A percentile compares a stretch with the other conserved stretches of the same genome.
Evolutionary conservation across 2,888 invertebrate genomes (phyloP).

Genomic region (Chouioia cunea): DNA sequence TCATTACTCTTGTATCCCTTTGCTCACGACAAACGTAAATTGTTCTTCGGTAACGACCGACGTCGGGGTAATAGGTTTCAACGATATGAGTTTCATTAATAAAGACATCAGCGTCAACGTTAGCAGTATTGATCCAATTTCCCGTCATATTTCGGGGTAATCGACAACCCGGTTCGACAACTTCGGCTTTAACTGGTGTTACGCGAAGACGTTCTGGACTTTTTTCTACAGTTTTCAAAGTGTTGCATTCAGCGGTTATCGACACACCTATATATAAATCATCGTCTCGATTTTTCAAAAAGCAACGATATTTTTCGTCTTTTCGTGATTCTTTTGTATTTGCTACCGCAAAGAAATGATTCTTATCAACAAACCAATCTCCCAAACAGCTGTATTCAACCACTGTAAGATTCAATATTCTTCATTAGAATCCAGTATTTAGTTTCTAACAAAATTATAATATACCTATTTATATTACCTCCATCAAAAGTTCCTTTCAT

Average conservation of each 20-base stretch:
- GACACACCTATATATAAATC: slow-evolving; percentile 93
- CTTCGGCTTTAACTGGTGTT: slow-evolving; percentile 90
- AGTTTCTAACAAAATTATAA: slow-evolving; percentile 6
- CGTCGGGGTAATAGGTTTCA: slow-evolving; percentile 95
- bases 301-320: slow-evolving; percentile 95
- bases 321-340: slow-evolving; percentile 96
- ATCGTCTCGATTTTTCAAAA: slow-evolving; percentile 93
- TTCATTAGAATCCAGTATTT: slow-evolving; percentile 7
- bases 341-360: slow-evolving; percentile 97
- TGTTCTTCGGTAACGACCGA: slow-evolving; percentile 86
- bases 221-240: slow-evolving; percentile 91
- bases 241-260: slow-evolving; percentile 93
- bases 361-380: slow-evolving; percentile 95
- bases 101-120: slow-evolving; percentile 92
- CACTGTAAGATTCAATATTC: slow-evolving; percentile 66
- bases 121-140: slow-evolving; percentile 97
- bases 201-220: slow-evolving; percentile 90
- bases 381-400: slow-evolving; percentile 94
- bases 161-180: slow-evolving; percentile 91
- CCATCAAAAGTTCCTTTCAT: slow-evolving; percentile 93
- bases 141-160: slow-evolving; percentile 95
- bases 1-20: slow-evolving; percentile 91
- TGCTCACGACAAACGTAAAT: slow-evolving; percentile 96
- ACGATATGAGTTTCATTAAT: slow-evolving; percentile 97
- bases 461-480: slow-evolving; percentile 65